Conservation (phyloP, 2,113 vertebrate species). For the Embiotoca jacksoni region DNA sequence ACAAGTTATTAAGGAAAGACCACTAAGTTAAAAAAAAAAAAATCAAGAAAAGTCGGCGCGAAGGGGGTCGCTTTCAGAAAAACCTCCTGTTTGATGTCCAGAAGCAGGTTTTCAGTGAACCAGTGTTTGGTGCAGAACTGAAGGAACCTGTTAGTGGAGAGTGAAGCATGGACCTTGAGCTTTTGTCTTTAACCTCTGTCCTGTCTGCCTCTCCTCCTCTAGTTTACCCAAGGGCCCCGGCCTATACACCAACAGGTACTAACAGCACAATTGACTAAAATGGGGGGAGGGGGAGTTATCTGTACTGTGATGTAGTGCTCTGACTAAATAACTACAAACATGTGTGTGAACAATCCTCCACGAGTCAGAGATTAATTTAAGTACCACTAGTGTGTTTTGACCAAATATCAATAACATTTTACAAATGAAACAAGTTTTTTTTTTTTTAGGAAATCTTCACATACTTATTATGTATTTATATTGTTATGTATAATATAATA, state of each 20-base stretch:
- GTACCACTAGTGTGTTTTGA: background rate
- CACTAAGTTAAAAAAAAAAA: too few relatives aligned
- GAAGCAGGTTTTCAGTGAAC: too few relatives aligned
- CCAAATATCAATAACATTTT: background rate
- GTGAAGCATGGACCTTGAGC: conserved; percentile 44
- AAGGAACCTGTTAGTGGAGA: conserved; percentile 1
- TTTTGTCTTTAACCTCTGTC: conserved; percentile 68
- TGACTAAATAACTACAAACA: background rate
- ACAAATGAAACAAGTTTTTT: too few relatives aligned
- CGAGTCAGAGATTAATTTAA: background rate
- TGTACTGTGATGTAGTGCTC: background rate
- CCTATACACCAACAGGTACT: conserved; percentile 93
- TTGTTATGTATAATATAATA: too few relatives aligned
- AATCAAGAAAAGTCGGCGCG: too few relatives aligned
- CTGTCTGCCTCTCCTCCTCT: conserved; percentile 81
- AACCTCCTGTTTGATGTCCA: too few relatives aligned
- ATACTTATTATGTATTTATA: background rate
- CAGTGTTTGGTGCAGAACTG: conserved; percentile 4
- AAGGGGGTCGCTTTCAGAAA: too few relatives aligned
- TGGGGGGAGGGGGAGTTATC: too few relatives aligned
- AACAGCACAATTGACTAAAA: conserved; percentile 68
- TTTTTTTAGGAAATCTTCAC: background rate
- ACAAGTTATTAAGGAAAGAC: too few relatives aligned
- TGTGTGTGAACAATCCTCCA: background rate
- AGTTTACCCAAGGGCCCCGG: conserved; percentile 91